phyloP scores from a whole-genome alignment of 2,888 invertebrate genomes.

The Leptarthrus brevirostris region DNA sequence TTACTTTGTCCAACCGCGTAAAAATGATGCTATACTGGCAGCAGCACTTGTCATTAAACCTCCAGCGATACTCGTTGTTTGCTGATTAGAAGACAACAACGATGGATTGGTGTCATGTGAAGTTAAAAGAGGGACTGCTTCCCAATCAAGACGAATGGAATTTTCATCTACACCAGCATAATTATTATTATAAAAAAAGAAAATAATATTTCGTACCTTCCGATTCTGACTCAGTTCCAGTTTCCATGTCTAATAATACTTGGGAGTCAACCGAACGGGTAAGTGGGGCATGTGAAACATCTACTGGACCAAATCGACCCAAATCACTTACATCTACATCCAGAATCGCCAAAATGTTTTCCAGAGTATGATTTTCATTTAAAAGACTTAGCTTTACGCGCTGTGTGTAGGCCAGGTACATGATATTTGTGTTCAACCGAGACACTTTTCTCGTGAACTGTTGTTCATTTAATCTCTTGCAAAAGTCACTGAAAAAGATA shows the following conservation, averaged over 20 bases:
- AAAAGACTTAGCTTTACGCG: conserved; percentile 74
- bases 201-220: conserved; percentile 68
- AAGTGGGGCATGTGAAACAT: conserved; percentile 67
- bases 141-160: conserved; percentile 83
- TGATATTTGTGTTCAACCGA: conserved; percentile 81
- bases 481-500: conserved; percentile 78
- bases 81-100: conserved; percentile 58
- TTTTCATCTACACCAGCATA: conserved; percentile 67
- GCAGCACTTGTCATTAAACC: conserved; percentile 85
- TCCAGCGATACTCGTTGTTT: conserved; percentile 73
- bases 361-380: conserved; percentile 77
- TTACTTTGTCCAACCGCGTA: conserved; percentile 70
- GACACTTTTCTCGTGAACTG: conserved; percentile 81
- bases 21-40: conserved; percentile 83
- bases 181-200: conserved; percentile 3
- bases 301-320: conserved; percentile 77
- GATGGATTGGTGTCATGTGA: conserved; percentile 56
- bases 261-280: conserved; percentile 72
- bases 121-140: conserved; percentile 70
- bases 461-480: conserved; percentile 76
- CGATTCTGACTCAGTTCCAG: conserved; percentile 74
- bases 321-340: conserved; percentile 75
- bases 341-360: conserved; percentile 78
- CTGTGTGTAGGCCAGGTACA: conserved; percentile 83
- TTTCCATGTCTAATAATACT: conserved; percentile 72